These are phyloP conservation scores for Larimichthys polyactis DNA, from an alignment of 2,113 vertebrate species.

Conservation along the genomic window DNA sequence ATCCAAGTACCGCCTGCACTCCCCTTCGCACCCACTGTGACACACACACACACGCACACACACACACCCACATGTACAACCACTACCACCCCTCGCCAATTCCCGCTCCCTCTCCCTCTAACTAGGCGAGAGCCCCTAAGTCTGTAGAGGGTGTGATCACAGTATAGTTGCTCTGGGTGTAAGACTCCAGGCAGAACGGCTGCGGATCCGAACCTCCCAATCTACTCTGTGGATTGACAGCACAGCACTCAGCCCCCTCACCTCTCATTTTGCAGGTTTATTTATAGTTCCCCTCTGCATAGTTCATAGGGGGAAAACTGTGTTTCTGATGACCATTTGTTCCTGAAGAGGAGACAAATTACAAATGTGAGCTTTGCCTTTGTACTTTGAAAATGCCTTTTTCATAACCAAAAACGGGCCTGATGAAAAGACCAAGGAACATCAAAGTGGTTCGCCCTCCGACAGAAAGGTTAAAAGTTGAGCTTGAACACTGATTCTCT, in stretches of 20 bases:
- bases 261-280: slow-evolving; percentile 73
- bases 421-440: slow-evolving; percentile 96
- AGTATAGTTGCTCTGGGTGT: slow-evolving; percentile 76
- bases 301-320: slow-evolving; percentile 50
- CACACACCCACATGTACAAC: slow-evolving; percentile 51
- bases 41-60: slow-evolving; percentile 56
- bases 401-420: slow-evolving; percentile 87
- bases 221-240: slow-evolving; percentile 70
- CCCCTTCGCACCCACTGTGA: slow-evolving; percentile 67
- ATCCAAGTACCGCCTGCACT: slow-evolving; percentile 74
- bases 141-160: slow-evolving; percentile 80
- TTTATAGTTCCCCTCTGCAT: slow-evolving; percentile 70
- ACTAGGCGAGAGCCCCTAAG: slow-evolving; percentile 78
- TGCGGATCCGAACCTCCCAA: slow-evolving; percentile 63
- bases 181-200: slow-evolving; percentile 76
- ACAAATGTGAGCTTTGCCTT: slow-evolving; percentile 80
- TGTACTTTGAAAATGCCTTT: slow-evolving; percentile 88
- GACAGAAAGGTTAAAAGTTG: slow-evolving; percentile 95
- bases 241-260: slow-evolving; percentile 59
- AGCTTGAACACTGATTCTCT: slow-evolving; percentile 92
- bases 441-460: slow-evolving; percentile 92
- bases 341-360: slow-evolving; percentile 82
- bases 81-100: slow-evolving; percentile 64
- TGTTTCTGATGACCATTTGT: slow-evolving; percentile 79
- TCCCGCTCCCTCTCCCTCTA: slow-evolving; percentile 73